Percentiles rank a stretch among this genome's conserved stretches.
Evolutionary conservation across 2,888 invertebrate genomes (phyloP).

Genomic region (Oconnorella tubifera): DNA sequence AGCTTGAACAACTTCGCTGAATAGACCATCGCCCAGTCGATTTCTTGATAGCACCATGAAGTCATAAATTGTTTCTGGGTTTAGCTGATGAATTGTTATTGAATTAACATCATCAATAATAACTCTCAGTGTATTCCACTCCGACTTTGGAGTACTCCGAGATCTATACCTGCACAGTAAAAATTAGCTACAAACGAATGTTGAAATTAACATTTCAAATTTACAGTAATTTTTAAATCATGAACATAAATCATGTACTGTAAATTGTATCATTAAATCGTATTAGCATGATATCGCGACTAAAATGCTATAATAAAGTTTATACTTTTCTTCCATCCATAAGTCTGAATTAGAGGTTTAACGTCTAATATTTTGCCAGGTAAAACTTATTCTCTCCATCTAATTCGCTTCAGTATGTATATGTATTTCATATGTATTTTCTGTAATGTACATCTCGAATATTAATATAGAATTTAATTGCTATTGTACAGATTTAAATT

Average conservation of each 20-base stretch:
- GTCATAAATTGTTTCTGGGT: slow-evolving; percentile 87
- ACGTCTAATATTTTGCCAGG: no score
- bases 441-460: no score
- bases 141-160: slow-evolving; percentile 4
- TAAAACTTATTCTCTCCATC: neutral
- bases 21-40: slow-evolving; percentile 91
- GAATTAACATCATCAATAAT: slow-evolving; percentile 88
- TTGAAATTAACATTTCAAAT: no score
- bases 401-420: neutral
- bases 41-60: slow-evolving; percentile 92
- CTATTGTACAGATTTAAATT: no score
- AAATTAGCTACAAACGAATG: no score
- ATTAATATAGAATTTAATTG: no score
- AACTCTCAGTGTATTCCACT: slow-evolving; percentile 59
- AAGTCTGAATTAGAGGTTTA: no score
- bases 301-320: neutral
- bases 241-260: no score
- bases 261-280: no score
- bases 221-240: no score
- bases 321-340: no score
- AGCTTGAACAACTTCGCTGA: slow-evolving; percentile 86
- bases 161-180: neutral
- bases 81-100: slow-evolving; percentile 83
- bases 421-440: neutral
- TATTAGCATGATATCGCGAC: no score